phyloP scores from a whole-genome alignment of 2,113 vertebrate species.

The Lamprotornis superbus region DNA sequence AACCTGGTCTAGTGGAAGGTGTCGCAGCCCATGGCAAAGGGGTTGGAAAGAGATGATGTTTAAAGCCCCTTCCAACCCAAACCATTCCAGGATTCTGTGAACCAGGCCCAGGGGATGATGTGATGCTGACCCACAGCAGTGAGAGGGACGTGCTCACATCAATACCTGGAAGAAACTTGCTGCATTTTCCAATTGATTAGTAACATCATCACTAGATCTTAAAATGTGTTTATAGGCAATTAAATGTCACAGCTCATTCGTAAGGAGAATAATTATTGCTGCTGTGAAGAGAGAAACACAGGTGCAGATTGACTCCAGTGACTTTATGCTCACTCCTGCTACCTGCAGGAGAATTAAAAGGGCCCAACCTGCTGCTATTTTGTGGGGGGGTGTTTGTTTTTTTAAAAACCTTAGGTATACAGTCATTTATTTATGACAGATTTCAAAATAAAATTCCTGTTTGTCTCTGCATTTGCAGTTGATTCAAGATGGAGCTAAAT shows the following conservation, averaged over 20 bases:
- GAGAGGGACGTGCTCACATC: fast-evolving
- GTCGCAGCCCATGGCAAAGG: not conserved
- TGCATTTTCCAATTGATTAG: not conserved
- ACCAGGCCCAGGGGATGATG: fast-evolving
- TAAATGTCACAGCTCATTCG: not conserved
- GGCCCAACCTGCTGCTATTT: not conserved
- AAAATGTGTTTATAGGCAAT: slow-evolving; percentile 32
- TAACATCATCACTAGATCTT: slow-evolving; percentile 1
- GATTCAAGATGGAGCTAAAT: not conserved
- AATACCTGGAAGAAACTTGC: not conserved
- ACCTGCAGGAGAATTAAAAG: not conserved
- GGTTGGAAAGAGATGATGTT: not conserved
- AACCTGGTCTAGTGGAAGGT: not conserved
- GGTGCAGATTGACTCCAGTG: not conserved
- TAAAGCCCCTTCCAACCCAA: not conserved
- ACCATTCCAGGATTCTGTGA: not conserved
- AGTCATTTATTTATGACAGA: not conserved
- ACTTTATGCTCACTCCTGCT: not conserved
- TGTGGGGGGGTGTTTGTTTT: fast-evolving
- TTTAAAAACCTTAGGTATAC: not conserved
- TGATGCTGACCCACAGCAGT: not conserved
- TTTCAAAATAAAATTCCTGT: not conserved
- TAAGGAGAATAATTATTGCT: slow-evolving; percentile 13
- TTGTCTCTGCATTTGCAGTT: not conserved
- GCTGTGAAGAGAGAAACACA: not conserved